These are phyloP conservation scores for Oligia latruncula DNA, from an alignment of 2,888 invertebrate species.

Conservation along the genomic window DNA sequence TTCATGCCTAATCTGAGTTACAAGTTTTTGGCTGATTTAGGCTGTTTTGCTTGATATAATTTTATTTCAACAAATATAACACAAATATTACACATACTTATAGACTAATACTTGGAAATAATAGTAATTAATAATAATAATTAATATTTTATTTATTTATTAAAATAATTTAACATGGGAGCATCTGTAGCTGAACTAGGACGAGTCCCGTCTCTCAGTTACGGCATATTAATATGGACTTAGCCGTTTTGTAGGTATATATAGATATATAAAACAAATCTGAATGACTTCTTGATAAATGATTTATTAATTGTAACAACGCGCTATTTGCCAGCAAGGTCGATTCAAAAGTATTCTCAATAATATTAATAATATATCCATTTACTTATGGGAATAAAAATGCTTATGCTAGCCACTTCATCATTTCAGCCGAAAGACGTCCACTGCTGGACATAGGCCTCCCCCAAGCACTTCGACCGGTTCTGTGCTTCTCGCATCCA, in stretches of 20 bases:
- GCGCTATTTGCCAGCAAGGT: background rate
- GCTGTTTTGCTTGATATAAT: no score
- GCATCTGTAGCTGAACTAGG: background rate
- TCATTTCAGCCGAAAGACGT: no score
- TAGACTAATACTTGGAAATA: background rate
- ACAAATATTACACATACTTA: background rate
- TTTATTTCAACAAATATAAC: background rate
- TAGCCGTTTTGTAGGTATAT: background rate
- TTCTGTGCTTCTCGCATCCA: no score
- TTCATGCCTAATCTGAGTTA: background rate
- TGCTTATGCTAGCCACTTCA: background rate
- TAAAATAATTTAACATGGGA: background rate
- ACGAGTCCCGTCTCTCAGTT: background rate
- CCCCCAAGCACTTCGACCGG: no score
- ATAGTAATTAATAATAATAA: no score
- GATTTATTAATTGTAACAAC: background rate
- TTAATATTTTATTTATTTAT: no score
- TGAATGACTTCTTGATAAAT: background rate
- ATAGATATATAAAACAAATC: background rate
- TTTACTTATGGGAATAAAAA: background rate
- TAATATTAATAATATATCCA: background rate
- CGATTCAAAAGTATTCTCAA: background rate
- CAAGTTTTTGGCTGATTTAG: background rate
- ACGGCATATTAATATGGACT: background rate
- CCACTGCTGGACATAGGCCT: no score